Evolutionary conservation across 2,888 invertebrate species (phyloP).

Genomic region (Mesodorylaimus sp.): DNA sequence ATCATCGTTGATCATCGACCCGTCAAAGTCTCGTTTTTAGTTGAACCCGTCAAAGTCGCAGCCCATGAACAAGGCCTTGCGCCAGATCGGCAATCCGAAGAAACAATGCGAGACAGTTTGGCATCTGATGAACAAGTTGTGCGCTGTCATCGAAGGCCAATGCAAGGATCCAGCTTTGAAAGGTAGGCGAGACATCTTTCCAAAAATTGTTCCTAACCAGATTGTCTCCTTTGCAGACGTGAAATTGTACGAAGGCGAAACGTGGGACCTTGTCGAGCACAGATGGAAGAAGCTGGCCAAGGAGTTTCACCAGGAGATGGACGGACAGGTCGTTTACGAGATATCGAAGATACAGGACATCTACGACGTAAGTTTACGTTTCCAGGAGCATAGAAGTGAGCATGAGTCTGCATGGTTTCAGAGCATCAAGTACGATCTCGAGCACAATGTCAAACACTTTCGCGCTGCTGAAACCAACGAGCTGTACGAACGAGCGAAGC

Average conservation of each 20-base stretch:
- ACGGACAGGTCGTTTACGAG: slow-evolving; percentile 64
- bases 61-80: slow-evolving; percentile 69
- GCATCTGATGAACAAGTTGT: slow-evolving; percentile 45
- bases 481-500: slow-evolving; percentile 70
- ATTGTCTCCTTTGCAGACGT: not conserved
- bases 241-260: slow-evolving; percentile 74
- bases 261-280: slow-evolving; percentile 89
- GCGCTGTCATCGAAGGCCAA: not conserved
- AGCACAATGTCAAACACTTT: slow-evolving; percentile 75
- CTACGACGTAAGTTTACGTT: slow-evolving; percentile 65
- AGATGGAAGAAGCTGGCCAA: slow-evolving; percentile 95
- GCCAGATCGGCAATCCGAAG: slow-evolving; percentile 81
- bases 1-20: not conserved
- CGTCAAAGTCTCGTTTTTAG: not conserved
- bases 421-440: slow-evolving; percentile 84
- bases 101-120: slow-evolving; percentile 74
- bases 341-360: slow-evolving; percentile 96
- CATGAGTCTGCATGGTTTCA: not conserved
- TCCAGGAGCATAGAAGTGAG: too few species aligned
- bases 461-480: slow-evolving; percentile 25
- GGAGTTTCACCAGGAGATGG: slow-evolving; percentile 56
- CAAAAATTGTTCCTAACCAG: not conserved
- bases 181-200: not conserved
- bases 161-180: not conserved
- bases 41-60: slow-evolving; percentile 27